phyloP scores from a whole-genome alignment of 2,113 vertebrate species.

The Takifugu flavidus region DNA sequence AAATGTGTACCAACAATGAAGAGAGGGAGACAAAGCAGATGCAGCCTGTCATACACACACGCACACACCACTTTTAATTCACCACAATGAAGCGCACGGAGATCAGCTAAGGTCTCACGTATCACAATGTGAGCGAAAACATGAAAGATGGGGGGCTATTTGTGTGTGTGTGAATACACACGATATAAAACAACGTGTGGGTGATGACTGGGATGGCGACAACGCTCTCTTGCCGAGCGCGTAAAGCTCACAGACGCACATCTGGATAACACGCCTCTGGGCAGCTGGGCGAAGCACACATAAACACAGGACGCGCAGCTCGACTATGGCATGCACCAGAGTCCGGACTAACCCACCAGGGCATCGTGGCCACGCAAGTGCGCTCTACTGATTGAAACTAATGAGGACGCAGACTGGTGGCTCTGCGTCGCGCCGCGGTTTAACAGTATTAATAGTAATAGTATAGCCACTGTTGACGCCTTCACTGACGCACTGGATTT shows the following conservation, averaged over 20 bases:
- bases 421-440: not conserved
- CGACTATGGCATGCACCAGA: not conserved
- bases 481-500: slow-evolving; percentile 76
- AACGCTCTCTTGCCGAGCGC: slow-evolving; percentile 50
- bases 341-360: slow-evolving; percentile 11
- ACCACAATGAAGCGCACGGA: slow-evolving; percentile 45
- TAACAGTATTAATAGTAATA: slow-evolving; percentile 48
- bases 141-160: slow-evolving; percentile 30
- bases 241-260: slow-evolving; percentile 71
- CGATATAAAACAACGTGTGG: slow-evolving; percentile 18
- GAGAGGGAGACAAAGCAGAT: slow-evolving; percentile 75
- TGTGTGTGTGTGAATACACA: not conserved
- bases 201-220: slow-evolving; percentile 5
- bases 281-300: slow-evolving; percentile 47
- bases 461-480: slow-evolving; percentile 69
- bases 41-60: slow-evolving; percentile 30
- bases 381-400: slow-evolving; percentile 51
- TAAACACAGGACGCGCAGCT: slow-evolving; percentile 1
- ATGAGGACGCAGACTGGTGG: no score
- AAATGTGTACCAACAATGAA: slow-evolving; percentile 76
- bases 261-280: slow-evolving; percentile 79
- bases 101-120: slow-evolving; percentile 24
- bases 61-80: slow-evolving; percentile 31
- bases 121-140: slow-evolving; percentile 27
- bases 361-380: slow-evolving; percentile 29